These are phyloP conservation scores for Acleris sparsana DNA, from an alignment of 2,888 invertebrate species.

Conservation along the genomic window DNA sequence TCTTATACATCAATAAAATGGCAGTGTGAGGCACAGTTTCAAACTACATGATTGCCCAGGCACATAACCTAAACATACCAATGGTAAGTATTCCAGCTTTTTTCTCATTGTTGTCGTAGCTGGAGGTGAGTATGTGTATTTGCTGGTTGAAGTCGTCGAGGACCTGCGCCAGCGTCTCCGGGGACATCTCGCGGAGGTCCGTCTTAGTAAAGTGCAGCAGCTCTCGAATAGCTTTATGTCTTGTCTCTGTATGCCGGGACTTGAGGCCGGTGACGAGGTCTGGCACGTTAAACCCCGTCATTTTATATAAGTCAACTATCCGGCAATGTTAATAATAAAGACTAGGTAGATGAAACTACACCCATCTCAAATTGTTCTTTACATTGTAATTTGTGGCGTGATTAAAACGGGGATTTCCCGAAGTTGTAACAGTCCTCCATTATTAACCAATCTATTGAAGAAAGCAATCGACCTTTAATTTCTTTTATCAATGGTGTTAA, in stretches of 20 bases:
- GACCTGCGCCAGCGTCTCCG: conserved; percentile 92
- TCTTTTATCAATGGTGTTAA: neutral
- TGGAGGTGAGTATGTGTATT: conserved; percentile 96
- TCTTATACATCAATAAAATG: neutral
- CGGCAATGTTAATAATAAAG: neutral
- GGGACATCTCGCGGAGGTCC: conserved; percentile 93
- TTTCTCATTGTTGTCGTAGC: conserved; percentile 95
- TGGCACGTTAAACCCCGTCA: conserved; percentile 82
- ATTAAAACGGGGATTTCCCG: neutral
- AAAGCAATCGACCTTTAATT: neutral
- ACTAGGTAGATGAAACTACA: neutral
- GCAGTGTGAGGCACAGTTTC: too few species aligned
- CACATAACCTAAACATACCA: conserved; percentile 73
- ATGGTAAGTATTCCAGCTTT: conserved; percentile 98
- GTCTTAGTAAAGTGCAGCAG: conserved; percentile 94
- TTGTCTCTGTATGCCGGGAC: conserved; percentile 92
- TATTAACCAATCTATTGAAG: neutral
- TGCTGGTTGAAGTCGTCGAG: conserved; percentile 97
- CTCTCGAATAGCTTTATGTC: conserved; percentile 93
- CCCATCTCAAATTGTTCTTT: neutral
- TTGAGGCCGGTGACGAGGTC: conserved; percentile 94
- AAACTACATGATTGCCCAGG: neutral
- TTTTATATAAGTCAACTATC: conserved; percentile 41
- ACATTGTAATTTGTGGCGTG: conserved; percentile 1
- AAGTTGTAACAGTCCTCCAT: neutral